Base-by-base conservation (phyloP, 2,113 vertebrate species). In the Semnopithecus entellus region DNA sequence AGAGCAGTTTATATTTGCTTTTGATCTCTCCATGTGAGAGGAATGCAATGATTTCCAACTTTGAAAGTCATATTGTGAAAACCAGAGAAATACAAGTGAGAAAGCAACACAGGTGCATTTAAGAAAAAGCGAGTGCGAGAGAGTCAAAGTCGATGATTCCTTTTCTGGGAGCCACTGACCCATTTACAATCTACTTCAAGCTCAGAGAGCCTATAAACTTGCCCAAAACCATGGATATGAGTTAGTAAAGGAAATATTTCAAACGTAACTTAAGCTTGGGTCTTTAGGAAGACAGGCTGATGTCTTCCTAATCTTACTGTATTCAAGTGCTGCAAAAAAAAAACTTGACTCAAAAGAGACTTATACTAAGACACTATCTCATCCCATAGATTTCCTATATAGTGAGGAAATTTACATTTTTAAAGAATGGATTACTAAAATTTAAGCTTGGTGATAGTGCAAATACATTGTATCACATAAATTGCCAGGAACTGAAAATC, bases 1-100 rank as follows among this genome's bases (percentile, higher is more conserved):
- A 96, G 90, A 83, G 61, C 91, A 96, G 89, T 96, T 98, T 98
- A 81, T 88, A 95, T 97, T 97, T 97, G 13, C 94, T 96, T 97
- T 90, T 94, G 96, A 98, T 98, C 98, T 97, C 96, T 97, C 66
- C 80, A 40, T 97, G 96, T 52, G 43, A 95, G 66, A 43, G 66
- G 85, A 96, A 86, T 68, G n/a, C 25, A 38, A 48, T 87, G 76
- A 95, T 98, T 98, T 97, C 76, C 83, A 97, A 86, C 93, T 97
- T 88, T 96, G 91, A 94, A 97, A 98, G 94, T 68, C 64, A 20
- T 76, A 70, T 27, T 94, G 40, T 86, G 86, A 94, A 95, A 96
- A 79, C 88, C 72, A 90, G 93, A 18, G 30, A 90, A n/a, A 83
- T n/a, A 52, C 45, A 72, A 48, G 64, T 1, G 6, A 73, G 75